phyloP scores from a whole-genome alignment of 1,140 invertebrate genomes.

The Armadillidium nasatum region DNA sequence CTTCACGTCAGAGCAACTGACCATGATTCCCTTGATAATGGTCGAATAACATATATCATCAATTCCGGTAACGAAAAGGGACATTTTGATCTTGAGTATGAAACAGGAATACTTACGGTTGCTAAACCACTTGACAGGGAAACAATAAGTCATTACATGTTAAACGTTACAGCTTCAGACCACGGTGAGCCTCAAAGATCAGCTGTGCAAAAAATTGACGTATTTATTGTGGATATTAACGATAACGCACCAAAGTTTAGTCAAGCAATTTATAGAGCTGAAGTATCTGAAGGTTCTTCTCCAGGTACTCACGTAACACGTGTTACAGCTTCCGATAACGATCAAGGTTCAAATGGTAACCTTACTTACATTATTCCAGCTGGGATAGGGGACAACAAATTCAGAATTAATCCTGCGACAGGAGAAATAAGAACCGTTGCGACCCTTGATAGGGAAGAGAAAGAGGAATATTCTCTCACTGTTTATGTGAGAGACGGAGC shows the following conservation, averaged over 20 bases:
- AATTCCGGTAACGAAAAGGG: slow-evolving; percentile 74
- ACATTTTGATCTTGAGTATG: slow-evolving; percentile 70
- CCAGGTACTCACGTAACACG: slow-evolving; percentile 70
- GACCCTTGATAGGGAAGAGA: slow-evolving; percentile 72
- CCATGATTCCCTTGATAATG: slow-evolving; percentile 76
- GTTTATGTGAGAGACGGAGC: slow-evolving; percentile 70
- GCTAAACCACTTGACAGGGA: slow-evolving; percentile 61
- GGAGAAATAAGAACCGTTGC: slow-evolving; percentile 72
- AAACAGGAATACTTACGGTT: slow-evolving; percentile 69
- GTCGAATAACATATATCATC: slow-evolving; percentile 76
- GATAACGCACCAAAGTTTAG: slow-evolving; percentile 76
- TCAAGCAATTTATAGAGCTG: slow-evolving; percentile 66
- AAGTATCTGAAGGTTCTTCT: slow-evolving; percentile 71
- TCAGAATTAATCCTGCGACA: slow-evolving; percentile 67
- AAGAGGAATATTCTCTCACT: slow-evolving; percentile 64
- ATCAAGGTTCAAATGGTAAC: slow-evolving; percentile 64
- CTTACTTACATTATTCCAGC: slow-evolving; percentile 78
- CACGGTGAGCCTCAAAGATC: slow-evolving; percentile 66
- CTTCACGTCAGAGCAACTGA: slow-evolving; percentile 79
- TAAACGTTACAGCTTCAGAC: slow-evolving; percentile 77
- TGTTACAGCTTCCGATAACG: slow-evolving; percentile 66
- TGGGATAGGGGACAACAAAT: slow-evolving; percentile 72
- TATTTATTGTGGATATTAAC: slow-evolving; percentile 66
- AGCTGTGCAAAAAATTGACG: slow-evolving; percentile 58
- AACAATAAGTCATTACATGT: slow-evolving; percentile 54